Evolutionary conservation across 37 sponge, comb jelly and placozoan species (phyloP).

Genomic region (Agelas oroides): DNA sequence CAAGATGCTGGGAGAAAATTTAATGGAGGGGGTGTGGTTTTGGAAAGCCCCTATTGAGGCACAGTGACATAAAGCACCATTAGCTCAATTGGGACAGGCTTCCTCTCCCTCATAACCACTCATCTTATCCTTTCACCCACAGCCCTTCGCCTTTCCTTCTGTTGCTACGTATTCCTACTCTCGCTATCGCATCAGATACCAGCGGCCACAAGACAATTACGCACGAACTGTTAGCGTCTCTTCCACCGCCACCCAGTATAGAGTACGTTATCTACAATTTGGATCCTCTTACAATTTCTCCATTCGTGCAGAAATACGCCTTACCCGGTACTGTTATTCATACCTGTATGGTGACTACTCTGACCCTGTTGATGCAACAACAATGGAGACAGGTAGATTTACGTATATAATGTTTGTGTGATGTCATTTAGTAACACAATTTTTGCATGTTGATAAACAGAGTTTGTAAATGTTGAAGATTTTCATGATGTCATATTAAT

Average conservation of each 20-base stretch:
- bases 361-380: background rate
- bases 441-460: no score
- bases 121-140: background rate
- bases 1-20: no score
- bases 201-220: background rate
- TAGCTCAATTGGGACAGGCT: no score
- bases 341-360: background rate
- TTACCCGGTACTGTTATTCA: background rate
- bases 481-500: no score
- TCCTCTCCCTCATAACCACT: no score
- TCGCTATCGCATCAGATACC: background rate
- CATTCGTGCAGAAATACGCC: background rate
- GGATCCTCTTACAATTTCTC: background rate
- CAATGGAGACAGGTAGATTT: slow-evolving; percentile 10
- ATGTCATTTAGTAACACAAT: no score
- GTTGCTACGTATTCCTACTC: background rate
- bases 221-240: background rate
- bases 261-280: background rate
- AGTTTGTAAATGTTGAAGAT: no score
- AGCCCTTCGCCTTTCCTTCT: slow-evolving; percentile 19
- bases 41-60: no score
- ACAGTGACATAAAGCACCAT: no score
- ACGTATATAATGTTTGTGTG: no score
- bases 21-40: no score
- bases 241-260: background rate